Evolutionary conservation across 2,113 vertebrate genomes (phyloP), one percentile per base, ranked within the genome.

Genomic region (Hypomesus transpacificus): DNA sequence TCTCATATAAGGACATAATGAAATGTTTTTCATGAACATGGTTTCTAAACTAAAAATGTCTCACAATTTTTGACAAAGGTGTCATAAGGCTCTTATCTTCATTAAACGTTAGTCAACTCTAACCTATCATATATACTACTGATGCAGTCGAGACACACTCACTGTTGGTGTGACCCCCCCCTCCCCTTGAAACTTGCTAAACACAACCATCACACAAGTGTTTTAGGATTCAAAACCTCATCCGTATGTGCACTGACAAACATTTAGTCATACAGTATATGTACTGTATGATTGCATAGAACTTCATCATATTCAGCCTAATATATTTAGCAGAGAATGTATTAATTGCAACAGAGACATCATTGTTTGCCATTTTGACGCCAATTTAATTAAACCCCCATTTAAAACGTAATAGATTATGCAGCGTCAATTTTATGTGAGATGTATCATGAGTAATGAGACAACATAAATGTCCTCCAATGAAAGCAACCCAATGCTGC

Each of bases 251-350:
- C 94, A 93, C 95, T 95, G 95, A 8, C 39, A 46, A 9, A 46
- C 39, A 11, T 46, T 13, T 11, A 46, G 39, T 46, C 9, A 11
- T 46, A 96, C 96, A 95, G 69, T 97, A 97, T 93, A 96, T 95
- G 94, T 94, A 95, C 94, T 93, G 92, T 93, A 95, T 46, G 39
- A 96, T 93, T 94, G 94, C 96, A 96, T 95, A 95, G 94, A 95
- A 94, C 92, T 95, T 95, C 9, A 46, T 46, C 95, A 96, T 96
- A 98, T 98, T 96, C 97, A 98, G 96, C 95, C 96, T 98, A 95
- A 96, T 98, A 96, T 96, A 98, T 96, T 98, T 95, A 92, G 93
- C 92, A 88, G 92, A 95, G 94, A 96, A 96, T 97, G 96, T 98
- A 95, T 96, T 98, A 96, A 98, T 97, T 97, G 93, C 93, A 94